Base-by-base conservation (phyloP, 2,797 vertebrate species). In the Dermochelys coriacea region DNA sequence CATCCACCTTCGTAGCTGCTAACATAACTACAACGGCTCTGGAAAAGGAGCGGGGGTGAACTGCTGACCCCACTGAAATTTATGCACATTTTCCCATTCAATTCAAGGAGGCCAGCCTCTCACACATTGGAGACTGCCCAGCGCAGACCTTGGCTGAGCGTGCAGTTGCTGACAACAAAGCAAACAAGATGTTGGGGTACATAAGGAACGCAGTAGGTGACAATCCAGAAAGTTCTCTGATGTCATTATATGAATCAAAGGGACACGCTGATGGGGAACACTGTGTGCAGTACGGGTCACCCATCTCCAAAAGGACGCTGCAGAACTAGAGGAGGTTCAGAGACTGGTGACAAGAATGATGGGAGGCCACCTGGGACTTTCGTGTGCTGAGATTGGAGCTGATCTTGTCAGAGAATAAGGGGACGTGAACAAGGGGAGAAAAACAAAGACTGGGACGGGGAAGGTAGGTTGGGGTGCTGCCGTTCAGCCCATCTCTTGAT, bases 11-110 rank as follows among this genome's bases (percentile, higher is more conserved):
- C 57, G 29, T 34, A 34, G 59, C 1, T 15, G 3, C 29, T 34
- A 31, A 14, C 3, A 1, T 4, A 8, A 16, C 7, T n/a, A 4
- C 34, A 18, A 8, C 31, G 5, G 1, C 15, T n/a, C 7, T 64
- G 61, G 31, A 64, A 59, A 64, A n/a, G 61, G 61, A 64, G 61
- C 31, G 1, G 8, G 34, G 7, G 16, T 64, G 61, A 18, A 4
- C 3, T 18, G 34, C 61, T 64, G 61, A 34, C 6, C 14, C 61
- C 34, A n/a, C 18, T 64, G 15, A 64, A 64, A 64, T 64, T 34
- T n/a, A 8, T 34, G 6, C 2, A 4, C 31, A 50, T 50, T 50
- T 51, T 51, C 50, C 50, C 50, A 6, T 51, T 51, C 15, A 50
- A 50, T 50, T 50, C 31, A 64, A 5, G 1, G 61, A 18, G 31